Evolutionary conservation across 2,888 invertebrate genomes (phyloP).

Genomic region (Chrysotoxum bicinctum): DNA sequence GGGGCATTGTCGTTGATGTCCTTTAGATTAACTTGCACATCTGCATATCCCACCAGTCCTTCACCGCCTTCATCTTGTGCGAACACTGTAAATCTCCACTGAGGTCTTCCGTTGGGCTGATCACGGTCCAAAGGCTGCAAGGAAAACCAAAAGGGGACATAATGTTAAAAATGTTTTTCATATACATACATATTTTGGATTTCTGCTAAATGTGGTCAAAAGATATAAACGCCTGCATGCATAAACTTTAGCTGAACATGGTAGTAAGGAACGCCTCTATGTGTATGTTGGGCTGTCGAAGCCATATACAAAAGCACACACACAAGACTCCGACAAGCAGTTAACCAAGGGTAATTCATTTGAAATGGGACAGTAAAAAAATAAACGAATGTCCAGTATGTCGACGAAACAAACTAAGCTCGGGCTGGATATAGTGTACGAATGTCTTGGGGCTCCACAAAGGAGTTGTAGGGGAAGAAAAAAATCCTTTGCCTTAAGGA

Average conservation of each 20-base stretch:
- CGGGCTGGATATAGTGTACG: conserved; percentile 16
- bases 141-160: conserved; percentile 52
- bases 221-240: conserved; percentile 28
- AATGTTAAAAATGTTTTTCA: conserved; percentile 49
- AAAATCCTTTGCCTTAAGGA: conserved; percentile 49
- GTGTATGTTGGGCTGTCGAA: conserved; percentile 55
- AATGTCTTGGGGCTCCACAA: background rate
- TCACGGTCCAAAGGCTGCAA: conserved; percentile 96
- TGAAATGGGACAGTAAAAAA: conserved; percentile 39
- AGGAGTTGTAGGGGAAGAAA: background rate
- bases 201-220: conserved; percentile 11
- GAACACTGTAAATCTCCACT: conserved; percentile 97
- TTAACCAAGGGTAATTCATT: conserved; percentile 55
- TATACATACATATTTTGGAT: background rate
- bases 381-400: conserved; percentile 16
- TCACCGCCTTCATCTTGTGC: conserved; percentile 98
- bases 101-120: conserved; percentile 97
- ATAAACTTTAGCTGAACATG: conserved; percentile 56
- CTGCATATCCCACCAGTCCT: conserved; percentile 97
- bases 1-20: conserved; percentile 99
- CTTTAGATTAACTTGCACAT: conserved; percentile 97
- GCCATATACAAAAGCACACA: background rate
- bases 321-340: background rate
- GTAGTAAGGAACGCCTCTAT: conserved; percentile 36
- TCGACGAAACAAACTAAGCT: conserved; percentile 10